Conservation (phyloP, 2,888 invertebrate species). For the Keiferia lycopersicella region DNA sequence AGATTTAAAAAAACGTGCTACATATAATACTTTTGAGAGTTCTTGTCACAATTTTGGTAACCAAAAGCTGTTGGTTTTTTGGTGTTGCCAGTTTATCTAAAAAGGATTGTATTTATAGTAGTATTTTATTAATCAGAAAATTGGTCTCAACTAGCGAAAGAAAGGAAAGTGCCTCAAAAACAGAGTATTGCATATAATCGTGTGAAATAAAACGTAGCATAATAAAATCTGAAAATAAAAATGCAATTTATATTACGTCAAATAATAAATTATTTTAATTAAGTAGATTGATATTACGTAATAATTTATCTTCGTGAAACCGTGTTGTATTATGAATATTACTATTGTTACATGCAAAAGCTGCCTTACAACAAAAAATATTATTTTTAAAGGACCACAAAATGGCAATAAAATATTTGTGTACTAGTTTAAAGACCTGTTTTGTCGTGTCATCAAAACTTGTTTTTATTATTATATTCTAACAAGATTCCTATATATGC, state of each 20-base stretch:
- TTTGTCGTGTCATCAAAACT: background rate
- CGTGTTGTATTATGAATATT: slow-evolving; percentile 2
- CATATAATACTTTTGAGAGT: background rate
- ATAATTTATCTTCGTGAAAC: slow-evolving; percentile 15
- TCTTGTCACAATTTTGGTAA: background rate
- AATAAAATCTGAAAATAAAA: slow-evolving; percentile 37
- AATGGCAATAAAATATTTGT: slow-evolving; percentile 16
- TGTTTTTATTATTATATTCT: slow-evolving; percentile 3
- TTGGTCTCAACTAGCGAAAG: slow-evolving; percentile 13
- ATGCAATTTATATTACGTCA: slow-evolving; percentile 44
- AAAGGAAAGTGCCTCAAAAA: slow-evolving; percentile 47
- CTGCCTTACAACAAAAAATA: slow-evolving; percentile 26
- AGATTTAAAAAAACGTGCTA: background rate
- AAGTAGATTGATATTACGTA: slow-evolving; percentile 31
- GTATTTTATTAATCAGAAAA: background rate
- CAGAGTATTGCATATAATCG: slow-evolving; percentile 40
- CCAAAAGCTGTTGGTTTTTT: background rate
- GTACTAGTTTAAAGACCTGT: background rate
- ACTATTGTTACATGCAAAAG: slow-evolving; percentile 1
- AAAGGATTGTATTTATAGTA: background rate
- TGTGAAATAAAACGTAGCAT: slow-evolving; percentile 44
- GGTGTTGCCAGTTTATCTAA: slow-evolving; percentile 8
- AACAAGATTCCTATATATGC: slow-evolving; percentile 14
- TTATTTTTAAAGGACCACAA: slow-evolving; percentile 23
- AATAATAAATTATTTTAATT: slow-evolving; percentile 42